A percentile compares a stretch with the other conserved stretches of the same genome.
Conservation (phyloP, 2,113 vertebrate species). For the Megaceryle torquata region DNA sequence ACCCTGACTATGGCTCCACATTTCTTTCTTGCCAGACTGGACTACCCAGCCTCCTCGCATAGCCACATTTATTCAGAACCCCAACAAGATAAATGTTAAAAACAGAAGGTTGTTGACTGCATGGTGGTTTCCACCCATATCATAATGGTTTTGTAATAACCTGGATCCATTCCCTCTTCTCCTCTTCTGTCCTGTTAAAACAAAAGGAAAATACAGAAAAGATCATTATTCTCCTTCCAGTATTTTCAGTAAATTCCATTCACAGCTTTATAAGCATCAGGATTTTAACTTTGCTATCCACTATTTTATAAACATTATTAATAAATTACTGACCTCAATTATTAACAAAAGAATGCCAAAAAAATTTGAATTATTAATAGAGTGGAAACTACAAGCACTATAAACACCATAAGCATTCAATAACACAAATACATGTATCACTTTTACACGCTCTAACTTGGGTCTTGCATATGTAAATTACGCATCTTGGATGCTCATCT, state of each 20-base stretch:
- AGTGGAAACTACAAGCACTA: neutral
- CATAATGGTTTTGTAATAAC: constrained; percentile 67
- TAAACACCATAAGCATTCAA: neutral
- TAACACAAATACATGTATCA: neutral
- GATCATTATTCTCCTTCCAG: neutral
- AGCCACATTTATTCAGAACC: neutral
- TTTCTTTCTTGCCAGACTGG: neutral
- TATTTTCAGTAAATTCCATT: neutral
- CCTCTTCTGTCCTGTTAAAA: constrained; percentile 88
- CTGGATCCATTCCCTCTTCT: constrained; percentile 95
- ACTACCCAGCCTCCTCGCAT: neutral
- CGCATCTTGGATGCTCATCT: neutral
- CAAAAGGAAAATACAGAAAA: constrained; percentile 28
- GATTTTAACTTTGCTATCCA: neutral
- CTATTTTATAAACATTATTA: neutral
- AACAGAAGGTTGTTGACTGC: neutral
- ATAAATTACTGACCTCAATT: neutral
- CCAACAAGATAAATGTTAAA: neutral
- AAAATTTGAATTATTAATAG: neutral
- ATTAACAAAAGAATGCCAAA: neutral
- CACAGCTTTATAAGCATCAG: neutral
- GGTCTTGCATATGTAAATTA: neutral
- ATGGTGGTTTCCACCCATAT: neutral
- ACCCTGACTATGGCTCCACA: neutral
- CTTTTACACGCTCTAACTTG: neutral